Evolutionary conservation across 2,797 vertebrate species (phyloP), one percentile per base, ranked within the genome.

Genomic region (Eidolon dupreanum): DNA sequence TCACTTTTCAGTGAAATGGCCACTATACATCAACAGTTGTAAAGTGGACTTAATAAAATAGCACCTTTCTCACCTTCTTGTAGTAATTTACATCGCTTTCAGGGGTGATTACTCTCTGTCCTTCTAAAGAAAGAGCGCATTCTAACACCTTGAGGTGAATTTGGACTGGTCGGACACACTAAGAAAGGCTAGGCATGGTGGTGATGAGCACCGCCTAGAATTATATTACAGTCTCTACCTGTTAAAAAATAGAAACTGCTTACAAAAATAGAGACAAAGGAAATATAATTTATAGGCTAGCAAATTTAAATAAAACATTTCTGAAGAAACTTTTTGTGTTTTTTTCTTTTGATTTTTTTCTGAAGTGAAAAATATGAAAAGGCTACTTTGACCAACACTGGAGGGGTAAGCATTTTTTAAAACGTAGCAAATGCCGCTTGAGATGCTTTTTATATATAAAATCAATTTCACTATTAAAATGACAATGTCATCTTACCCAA

Each of bases 241-340:
- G 66, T 38, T 70, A 66, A 84, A 84, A 63, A 88, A 15, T 68
- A 97, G 71, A 90, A 94, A 87, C n/a, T 92, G 86, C 5, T 43
- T 88, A 33, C 4, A 51, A 88, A 96, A 77, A n/a, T 24, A 70
- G 6, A 79, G 10, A 59, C 22, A 61, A 84, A 84, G 31, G 43
- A 90, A 91, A 81, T 92, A 75, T 84, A 92, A 93, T 75, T 93
- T 93, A 63, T 36, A 83, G 36, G 63, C 6, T 63, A 24, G 33
- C 66, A 43, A 86, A 31, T 89, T 73, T 28, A 61, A 85, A 87
- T 68, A n/a, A 70, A 82, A 85, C 6, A 51, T 86, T 78, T 91
- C 49, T 68, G 17, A 53, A 68, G 20, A 74, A 83, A 79, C 1
- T 49, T 49, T 49, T 46, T 12, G 46, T 0, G 2, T 49, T 49